phyloP scores from a whole-genome alignment of 2,113 vertebrate genomes.

The Synchiropus splendidus region DNA sequence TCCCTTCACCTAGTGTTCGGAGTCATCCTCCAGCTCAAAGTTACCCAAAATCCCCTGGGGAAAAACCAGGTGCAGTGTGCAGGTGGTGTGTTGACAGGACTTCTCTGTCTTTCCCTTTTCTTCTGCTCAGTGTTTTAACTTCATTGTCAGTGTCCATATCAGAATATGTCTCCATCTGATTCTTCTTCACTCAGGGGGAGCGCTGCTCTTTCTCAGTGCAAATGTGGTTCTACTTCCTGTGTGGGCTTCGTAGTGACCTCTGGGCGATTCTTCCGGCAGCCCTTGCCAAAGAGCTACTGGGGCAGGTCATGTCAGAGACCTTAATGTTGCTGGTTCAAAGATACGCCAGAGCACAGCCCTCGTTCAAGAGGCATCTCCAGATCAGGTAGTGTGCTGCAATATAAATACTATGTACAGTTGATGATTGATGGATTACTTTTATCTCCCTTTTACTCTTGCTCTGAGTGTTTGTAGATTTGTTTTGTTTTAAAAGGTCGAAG shows the following conservation, averaged over 20 bases:
- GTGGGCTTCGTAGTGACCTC: slow-evolving; percentile 81
- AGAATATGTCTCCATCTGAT: slow-evolving; percentile 31
- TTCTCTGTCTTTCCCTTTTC: slow-evolving; percentile 25
- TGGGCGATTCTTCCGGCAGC: slow-evolving; percentile 75
- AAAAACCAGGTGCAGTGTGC: slow-evolving; percentile 60
- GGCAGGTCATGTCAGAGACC: slow-evolving; percentile 77
- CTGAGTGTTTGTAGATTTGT: too few relatives aligned
- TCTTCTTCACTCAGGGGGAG: slow-evolving; percentile 78
- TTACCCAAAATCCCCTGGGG: slow-evolving; percentile 46
- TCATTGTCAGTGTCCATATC: slow-evolving; percentile 31
- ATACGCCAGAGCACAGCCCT: slow-evolving; percentile 77
- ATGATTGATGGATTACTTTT: too few relatives aligned
- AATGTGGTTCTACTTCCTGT: slow-evolving; percentile 97
- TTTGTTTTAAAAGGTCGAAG: too few relatives aligned
- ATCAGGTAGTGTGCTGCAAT: slow-evolving; percentile 94
- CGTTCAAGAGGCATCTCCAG: slow-evolving; percentile 80
- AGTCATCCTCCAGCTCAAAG: slow-evolving; percentile 61
- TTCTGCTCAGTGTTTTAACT: slow-evolving; percentile 38
- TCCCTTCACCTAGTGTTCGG: slow-evolving; percentile 17
- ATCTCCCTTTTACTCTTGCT: too few relatives aligned
- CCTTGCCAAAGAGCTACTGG: slow-evolving; percentile 74
- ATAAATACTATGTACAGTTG: too few relatives aligned
- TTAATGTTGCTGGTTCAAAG: slow-evolving; percentile 77
- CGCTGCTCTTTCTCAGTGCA: slow-evolving; percentile 93
- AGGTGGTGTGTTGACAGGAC: slow-evolving; percentile 61